Percentiles rank a stretch among this genome's conserved stretches.
These are phyloP conservation scores for Rapana venosa DNA, from an alignment of 2,888 invertebrate genomes.

Conservation along the genomic window DNA sequence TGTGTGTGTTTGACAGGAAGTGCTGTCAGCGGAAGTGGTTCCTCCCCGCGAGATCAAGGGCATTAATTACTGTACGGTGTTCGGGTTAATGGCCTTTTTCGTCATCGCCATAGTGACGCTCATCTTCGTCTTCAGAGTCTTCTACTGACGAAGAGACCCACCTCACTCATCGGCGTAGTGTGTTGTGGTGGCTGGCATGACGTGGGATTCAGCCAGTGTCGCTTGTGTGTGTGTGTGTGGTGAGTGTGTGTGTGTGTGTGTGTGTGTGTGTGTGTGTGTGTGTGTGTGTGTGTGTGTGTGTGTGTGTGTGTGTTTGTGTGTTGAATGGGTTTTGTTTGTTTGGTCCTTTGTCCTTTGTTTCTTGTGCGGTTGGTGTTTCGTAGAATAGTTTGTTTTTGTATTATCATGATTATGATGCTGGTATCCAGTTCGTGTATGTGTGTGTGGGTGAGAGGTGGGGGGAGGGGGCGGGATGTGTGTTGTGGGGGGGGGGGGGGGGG, in stretches of 20 bases:
- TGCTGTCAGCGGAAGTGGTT: conserved; percentile 37
- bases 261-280: conserved; percentile 18
- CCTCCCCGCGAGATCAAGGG: conserved; percentile 33
- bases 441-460: no score
- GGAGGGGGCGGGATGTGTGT: no score
- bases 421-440: no score
- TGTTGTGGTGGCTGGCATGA: no score
- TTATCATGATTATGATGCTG: no score
- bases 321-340: no score
- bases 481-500: neutral
- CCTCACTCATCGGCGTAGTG: no score
- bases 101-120: conserved; percentile 18
- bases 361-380: no score
- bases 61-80: conserved; percentile 31
- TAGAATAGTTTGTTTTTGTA: no score
- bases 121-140: conserved; percentile 16
- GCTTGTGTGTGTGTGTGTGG: neutral
- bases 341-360: no score
- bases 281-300: conserved; percentile 1
- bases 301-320: neutral
- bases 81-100: conserved; percentile 28
- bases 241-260: no score
- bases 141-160: neutral
- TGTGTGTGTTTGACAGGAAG: conserved; percentile 27
- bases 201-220: no score